A percentile compares a stretch with the other conserved stretches of the same genome.
These are phyloP conservation scores for Andrena trimmerana DNA, from an alignment of 2,888 invertebrate species.

Conservation along the genomic window DNA sequence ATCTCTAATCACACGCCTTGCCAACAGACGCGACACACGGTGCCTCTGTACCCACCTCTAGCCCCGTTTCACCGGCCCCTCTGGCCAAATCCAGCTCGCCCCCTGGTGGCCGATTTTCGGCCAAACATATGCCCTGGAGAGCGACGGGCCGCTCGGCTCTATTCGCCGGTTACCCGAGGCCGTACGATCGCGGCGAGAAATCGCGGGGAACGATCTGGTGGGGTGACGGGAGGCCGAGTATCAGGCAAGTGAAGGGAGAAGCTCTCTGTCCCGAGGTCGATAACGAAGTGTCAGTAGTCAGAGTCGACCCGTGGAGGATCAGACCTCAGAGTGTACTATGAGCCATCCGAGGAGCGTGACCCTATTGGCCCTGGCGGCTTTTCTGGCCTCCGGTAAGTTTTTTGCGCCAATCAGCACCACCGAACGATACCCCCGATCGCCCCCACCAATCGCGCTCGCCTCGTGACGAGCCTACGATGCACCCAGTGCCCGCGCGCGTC, in stretches of 20 bases:
- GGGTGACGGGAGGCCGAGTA: conserved; percentile 57
- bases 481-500: conserved; percentile 5
- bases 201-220: conserved; percentile 51
- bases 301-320: conserved; percentile 76
- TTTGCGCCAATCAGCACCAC: conserved; percentile 15
- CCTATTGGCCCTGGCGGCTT: conserved; percentile 78
- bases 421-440: conserved; percentile 3
- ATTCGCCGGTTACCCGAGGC: conserved; percentile 42
- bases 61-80: neutral
- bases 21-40: neutral
- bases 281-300: conserved; percentile 82
- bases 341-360: conserved; percentile 77
- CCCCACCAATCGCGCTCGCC: conserved; percentile 7
- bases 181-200: conserved; percentile 53
- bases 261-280: conserved; percentile 69
- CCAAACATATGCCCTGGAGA: neutral
- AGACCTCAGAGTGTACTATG: conserved; percentile 71
- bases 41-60: neutral
- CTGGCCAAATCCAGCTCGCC: neutral
- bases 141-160: conserved; percentile 24
- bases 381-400: conserved; percentile 79
- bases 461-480: neutral
- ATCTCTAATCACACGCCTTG: too few relatives aligned
- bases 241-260: conserved; percentile 77
- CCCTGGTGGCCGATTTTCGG: neutral